Conservation (phyloP, 2,113 vertebrate genomes). For the Onychorhynchus coronatus region DNA sequence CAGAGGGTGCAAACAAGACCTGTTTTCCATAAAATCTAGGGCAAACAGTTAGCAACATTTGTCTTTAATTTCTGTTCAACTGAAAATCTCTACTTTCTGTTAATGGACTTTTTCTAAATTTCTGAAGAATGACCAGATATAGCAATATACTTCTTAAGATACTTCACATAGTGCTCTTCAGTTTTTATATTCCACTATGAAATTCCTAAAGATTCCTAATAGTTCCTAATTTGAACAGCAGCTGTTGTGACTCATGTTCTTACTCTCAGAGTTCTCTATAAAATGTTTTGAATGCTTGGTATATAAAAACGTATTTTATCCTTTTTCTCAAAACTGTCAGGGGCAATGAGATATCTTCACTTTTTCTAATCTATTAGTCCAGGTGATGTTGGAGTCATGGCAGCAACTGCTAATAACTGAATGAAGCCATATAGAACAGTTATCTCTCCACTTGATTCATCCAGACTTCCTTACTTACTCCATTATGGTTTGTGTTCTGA, state of each 20-base stretch:
- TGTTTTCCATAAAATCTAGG: neutral
- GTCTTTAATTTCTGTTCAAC: neutral
- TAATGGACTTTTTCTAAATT: neutral
- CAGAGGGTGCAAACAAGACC: neutral
- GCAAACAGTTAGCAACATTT: neutral
- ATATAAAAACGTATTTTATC: neutral
- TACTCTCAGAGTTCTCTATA: neutral
- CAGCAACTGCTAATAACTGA: neutral
- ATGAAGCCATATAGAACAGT: neutral
- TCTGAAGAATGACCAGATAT: neutral
- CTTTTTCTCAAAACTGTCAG: neutral
- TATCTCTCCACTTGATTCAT: neutral
- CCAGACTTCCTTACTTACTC: neutral
- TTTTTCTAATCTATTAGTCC: neutral
- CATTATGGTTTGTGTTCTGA: neutral
- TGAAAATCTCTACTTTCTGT: neutral
- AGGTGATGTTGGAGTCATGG: neutral
- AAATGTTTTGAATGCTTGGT: neutral
- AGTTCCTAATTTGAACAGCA: neutral
- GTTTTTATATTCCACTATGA: neutral
- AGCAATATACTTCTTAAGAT: neutral
- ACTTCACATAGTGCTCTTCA: neutral
- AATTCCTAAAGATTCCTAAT: neutral
- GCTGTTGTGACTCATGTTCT: neutral
- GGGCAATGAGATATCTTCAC: rapidly evolving